Conservation (phyloP, 2,113 vertebrate genomes). For the Mastomys coucha region DNA sequence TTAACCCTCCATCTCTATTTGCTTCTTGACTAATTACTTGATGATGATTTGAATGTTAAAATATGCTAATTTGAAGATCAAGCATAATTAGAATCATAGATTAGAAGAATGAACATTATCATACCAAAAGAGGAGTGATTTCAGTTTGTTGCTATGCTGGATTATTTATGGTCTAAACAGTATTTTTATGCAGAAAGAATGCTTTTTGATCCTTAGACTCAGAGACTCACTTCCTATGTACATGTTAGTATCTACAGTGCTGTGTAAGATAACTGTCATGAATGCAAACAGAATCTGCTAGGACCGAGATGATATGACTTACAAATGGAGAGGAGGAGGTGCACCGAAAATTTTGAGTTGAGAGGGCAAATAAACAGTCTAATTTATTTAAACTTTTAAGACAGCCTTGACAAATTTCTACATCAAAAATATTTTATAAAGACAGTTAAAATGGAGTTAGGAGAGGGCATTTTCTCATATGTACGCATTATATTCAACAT, state of each 20-base stretch:
- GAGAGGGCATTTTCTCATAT: slow-evolving; percentile 2
- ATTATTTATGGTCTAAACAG: slow-evolving; percentile 9
- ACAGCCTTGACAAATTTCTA: slow-evolving; percentile 50
- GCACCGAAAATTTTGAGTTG: slow-evolving; percentile 12
- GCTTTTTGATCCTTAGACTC: slow-evolving; percentile 1
- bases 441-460: neutral
- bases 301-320: neutral
- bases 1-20: slow-evolving; percentile 2
- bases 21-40: slow-evolving; percentile 31
- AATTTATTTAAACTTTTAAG: slow-evolving; percentile 66
- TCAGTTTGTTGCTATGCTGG: slow-evolving; percentile 30
- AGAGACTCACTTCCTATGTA: neutral
- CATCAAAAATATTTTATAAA: slow-evolving; percentile 63
- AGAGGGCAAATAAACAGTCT: slow-evolving; percentile 55
- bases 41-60: slow-evolving; percentile 35
- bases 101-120: neutral
- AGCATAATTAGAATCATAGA: slow-evolving; percentile 47
- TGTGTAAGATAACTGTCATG: neutral
- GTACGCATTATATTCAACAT: slow-evolving; percentile 9
- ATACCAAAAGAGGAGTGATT: slow-evolving; percentile 19
- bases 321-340: neutral
- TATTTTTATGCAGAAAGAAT: neutral
- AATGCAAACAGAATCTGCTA: neutral
- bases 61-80: slow-evolving; percentile 40
- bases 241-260: neutral